These are phyloP conservation scores for Argyra leucocephala DNA, from an alignment of 2,888 invertebrate species.

Conservation along the genomic window DNA sequence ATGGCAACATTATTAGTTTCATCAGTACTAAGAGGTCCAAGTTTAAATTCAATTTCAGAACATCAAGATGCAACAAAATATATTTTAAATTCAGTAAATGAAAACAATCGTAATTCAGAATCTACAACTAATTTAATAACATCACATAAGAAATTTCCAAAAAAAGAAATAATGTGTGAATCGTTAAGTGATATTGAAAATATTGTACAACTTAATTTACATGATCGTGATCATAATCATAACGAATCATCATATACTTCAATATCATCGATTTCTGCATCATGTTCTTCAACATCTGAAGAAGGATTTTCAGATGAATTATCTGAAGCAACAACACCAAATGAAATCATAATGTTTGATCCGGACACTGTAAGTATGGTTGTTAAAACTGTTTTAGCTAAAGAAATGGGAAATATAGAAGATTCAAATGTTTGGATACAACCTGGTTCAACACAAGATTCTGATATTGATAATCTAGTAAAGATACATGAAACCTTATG, in stretches of 20 bases:
- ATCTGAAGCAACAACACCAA: constrained; percentile 28
- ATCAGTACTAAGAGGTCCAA: constrained; percentile 52
- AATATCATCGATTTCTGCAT: constrained; percentile 14
- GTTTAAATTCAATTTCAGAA: constrained; percentile 51
- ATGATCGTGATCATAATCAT: background rate
- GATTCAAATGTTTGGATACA: constrained; percentile 24
- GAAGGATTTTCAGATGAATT: constrained; percentile 21
- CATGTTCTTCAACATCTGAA: constrained; percentile 20
- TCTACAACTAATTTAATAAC: background rate
- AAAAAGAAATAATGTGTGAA: background rate
- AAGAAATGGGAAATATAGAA: constrained; percentile 14
- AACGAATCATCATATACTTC: constrained; percentile 8
- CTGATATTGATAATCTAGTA: background rate
- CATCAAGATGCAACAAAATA: background rate
- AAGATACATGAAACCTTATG: background rate
- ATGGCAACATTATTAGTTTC: constrained; percentile 59
- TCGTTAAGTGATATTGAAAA: background rate
- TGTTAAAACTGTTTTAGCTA: constrained; percentile 47
- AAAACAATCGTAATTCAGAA: background rate
- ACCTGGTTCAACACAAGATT: constrained; percentile 22
- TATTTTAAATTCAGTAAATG: background rate
- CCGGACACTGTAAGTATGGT: constrained; percentile 52
- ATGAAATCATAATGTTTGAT: constrained; percentile 39
- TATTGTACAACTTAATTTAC: background rate
- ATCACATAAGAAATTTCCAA: background rate